These are phyloP conservation scores for Diceros bicornis DNA, from an alignment of 2,797 vertebrate genomes.

Conservation along the genomic window DNA sequence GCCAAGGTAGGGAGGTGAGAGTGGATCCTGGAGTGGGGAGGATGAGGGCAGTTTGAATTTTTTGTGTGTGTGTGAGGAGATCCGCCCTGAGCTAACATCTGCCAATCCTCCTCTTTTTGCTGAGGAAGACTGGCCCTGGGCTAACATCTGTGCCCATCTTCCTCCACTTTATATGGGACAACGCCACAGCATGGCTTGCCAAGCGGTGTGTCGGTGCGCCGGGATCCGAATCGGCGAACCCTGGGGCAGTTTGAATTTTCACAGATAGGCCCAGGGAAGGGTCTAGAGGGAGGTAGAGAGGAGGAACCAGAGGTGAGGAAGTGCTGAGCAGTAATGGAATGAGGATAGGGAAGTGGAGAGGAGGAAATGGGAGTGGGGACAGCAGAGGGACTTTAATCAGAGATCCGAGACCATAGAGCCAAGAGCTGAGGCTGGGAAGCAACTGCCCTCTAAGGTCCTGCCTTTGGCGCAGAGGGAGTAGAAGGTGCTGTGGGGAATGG, in stretches of 20 bases:
- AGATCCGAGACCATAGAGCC: not conserved
- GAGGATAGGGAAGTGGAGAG: not conserved
- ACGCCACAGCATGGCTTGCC: no score
- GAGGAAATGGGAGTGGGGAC: not conserved
- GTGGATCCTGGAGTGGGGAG: not conserved
- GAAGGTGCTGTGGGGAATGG: not conserved
- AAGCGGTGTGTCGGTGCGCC: no score
- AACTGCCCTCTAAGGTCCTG: accelerated
- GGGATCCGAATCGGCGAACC: no score
- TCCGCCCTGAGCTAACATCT: no score
- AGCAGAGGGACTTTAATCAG: not conserved
- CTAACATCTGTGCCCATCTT: no score
- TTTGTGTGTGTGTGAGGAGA: no score
- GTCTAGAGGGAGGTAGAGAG: not conserved
- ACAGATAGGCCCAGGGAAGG: not conserved
- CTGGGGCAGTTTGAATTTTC: not conserved
- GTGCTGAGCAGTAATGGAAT: not conserved
- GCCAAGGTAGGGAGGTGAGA: not conserved
- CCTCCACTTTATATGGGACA: no score
- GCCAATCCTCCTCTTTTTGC: no score
- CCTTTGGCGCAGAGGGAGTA: no score
- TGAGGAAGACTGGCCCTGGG: no score
- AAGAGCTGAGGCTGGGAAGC: not conserved
- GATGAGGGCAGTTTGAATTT: not conserved
- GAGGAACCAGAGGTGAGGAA: not conserved